A percentile compares a stretch with the other conserved stretches of the same genome.
Evolutionary conservation across 2,888 invertebrate genomes (phyloP).

Genomic region (Anodontia alba): DNA sequence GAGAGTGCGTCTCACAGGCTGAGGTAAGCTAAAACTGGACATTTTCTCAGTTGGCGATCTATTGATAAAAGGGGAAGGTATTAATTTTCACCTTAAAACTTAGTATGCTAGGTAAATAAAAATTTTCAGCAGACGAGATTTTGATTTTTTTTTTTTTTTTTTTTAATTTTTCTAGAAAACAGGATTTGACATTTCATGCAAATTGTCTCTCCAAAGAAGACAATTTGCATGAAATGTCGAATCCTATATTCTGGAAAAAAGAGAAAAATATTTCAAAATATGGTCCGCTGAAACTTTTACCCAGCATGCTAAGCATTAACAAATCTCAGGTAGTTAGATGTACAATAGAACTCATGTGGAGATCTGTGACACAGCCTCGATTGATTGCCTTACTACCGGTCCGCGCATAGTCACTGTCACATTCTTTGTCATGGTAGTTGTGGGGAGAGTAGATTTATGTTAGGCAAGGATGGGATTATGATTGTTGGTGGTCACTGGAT

Average conservation of each 20-base stretch:
- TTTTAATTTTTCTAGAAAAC: too few relatives aligned
- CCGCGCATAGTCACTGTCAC: slow-evolving; percentile 5
- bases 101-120: too few relatives aligned
- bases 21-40: background rate
- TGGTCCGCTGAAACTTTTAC: too few relatives aligned
- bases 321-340: background rate
- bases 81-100: slow-evolving; percentile 9
- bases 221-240: too few relatives aligned
- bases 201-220: too few relatives aligned
- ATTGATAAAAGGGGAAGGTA: slow-evolving; percentile 8
- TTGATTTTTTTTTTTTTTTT: too few relatives aligned
- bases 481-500: background rate
- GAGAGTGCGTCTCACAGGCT: background rate
- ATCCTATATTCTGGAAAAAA: too few relatives aligned
- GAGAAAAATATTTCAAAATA: too few relatives aligned
- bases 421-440: background rate
- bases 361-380: background rate
- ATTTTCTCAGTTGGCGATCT: slow-evolving; percentile 17
- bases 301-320: too few relatives aligned
- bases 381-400: slow-evolving; percentile 10
- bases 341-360: background rate
- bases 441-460: slow-evolving; percentile 8
- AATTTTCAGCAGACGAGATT: too few relatives aligned
- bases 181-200: too few relatives aligned
- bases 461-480: background rate